Evolutionary conservation across 2,888 invertebrate species (phyloP).

Genomic region (Ectropis crepuscularia): DNA sequence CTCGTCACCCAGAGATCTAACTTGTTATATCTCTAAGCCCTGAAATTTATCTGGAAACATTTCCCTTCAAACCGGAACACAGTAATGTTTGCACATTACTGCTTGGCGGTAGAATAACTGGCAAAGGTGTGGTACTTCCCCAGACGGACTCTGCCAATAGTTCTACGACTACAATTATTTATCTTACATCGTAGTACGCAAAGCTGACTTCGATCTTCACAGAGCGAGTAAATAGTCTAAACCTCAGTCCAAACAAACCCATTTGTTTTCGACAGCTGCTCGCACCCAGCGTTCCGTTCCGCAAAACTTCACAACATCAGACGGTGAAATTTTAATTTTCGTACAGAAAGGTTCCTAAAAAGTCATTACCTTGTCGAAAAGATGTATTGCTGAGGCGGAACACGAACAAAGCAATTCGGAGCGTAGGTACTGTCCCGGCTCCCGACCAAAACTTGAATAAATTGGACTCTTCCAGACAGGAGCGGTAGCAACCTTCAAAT

Average conservation of each 20-base stretch:
- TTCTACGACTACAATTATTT: too few species aligned
- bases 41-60: too few species aligned
- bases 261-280: not conserved
- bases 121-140: too few species aligned
- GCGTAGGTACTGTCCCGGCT: conserved; percentile 7
- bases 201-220: not conserved
- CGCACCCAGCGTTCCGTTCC: not conserved
- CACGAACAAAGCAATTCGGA: conserved; percentile 16
- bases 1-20: too few species aligned
- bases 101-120: too few species aligned
- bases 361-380: conserved; percentile 17
- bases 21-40: too few species aligned
- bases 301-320: conserved; percentile 11
- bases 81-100: too few species aligned
- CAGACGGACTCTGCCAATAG: too few species aligned
- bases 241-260: not conserved
- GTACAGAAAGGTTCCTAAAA: conserved; percentile 9
- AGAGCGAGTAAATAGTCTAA: not conserved
- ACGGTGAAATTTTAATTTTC: conserved; percentile 16
- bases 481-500: too few species aligned
- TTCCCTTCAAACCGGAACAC: too few species aligned
- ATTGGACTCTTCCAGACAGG: conserved; percentile 2
- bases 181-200: too few species aligned
- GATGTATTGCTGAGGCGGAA: conserved; percentile 11
- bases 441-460: conserved; percentile 14